These are phyloP conservation scores for Saccostrea echinata DNA, from an alignment of 1,140 invertebrate species.

Conservation along the genomic window DNA sequence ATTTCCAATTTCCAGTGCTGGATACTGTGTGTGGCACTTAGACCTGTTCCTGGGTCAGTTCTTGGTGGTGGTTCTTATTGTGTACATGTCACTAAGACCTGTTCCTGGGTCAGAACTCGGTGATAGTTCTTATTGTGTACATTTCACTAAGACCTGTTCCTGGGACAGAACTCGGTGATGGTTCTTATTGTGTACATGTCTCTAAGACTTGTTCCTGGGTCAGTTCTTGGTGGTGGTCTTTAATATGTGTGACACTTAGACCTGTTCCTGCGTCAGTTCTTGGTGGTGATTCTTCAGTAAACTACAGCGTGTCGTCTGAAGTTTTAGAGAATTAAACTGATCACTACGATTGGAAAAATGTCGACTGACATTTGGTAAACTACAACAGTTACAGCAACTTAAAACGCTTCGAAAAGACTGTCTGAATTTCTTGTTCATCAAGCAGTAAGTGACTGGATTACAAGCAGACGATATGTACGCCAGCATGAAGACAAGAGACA, in stretches of 20 bases:
- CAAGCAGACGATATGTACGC: constrained; percentile 93
- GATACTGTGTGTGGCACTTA: no score
- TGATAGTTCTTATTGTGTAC: not conserved
- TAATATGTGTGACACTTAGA: no score
- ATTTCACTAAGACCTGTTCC: no score
- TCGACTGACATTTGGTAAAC: constrained; percentile 37
- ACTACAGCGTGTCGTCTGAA: constrained; percentile 15
- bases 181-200: no score
- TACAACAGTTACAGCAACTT: constrained; percentile 80
- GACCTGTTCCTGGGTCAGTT: no score
- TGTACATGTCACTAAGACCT: not conserved
- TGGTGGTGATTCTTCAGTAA: not conserved
- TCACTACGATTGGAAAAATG: constrained; percentile 51
- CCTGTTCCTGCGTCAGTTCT: not conserved
- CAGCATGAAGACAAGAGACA: constrained; percentile 89
- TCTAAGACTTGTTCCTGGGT: no score
- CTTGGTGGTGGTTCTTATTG: no score
- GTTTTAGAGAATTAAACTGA: constrained; percentile 17
- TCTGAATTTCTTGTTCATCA: constrained; percentile 94
- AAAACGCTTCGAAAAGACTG: constrained; percentile 89
- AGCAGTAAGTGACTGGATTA: constrained; percentile 96
- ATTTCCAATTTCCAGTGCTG: no score
- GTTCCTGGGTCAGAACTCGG: not conserved
- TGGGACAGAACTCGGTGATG: not conserved
- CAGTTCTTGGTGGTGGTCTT: not conserved